Conservation (phyloP, 2,888 invertebrate genomes). For the Limnephilus auricula region DNA sequence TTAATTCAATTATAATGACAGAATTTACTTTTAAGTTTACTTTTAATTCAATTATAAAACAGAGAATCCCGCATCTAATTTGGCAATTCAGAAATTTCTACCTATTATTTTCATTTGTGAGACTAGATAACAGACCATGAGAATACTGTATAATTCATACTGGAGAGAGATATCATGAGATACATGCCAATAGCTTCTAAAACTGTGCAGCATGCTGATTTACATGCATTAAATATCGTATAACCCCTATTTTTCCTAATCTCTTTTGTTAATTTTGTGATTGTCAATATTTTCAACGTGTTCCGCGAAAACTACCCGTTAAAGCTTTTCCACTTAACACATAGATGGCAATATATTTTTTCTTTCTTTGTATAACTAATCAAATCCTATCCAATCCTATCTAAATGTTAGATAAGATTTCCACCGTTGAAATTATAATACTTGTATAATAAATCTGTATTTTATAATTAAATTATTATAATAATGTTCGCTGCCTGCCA, state of each 20-base stretch:
- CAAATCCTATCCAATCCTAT: too few species aligned
- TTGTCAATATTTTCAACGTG: too few species aligned
- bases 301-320: neutral
- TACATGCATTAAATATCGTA: neutral
- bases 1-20: neutral
- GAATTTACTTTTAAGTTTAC: too few species aligned
- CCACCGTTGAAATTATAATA: too few species aligned
- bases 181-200: neutral
- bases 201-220: neutral
- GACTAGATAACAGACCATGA: neutral
- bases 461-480: neutral
- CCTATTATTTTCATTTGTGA: slow-evolving; percentile 6
- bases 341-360: neutral
- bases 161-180: neutral
- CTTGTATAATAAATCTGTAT: too few species aligned
- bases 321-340: neutral
- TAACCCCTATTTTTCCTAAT: neutral
- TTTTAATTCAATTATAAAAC: neutral
- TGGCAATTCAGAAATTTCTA: neutral
- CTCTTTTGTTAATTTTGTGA: too few species aligned
- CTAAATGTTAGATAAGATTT: too few species aligned
- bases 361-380: too few species aligned
- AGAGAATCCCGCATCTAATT: neutral
- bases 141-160: slow-evolving; percentile 11
- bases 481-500: neutral